These are phyloP conservation scores for Apolygus lucorum DNA, from an alignment of 1,140 invertebrate genomes.

Conservation along the genomic window DNA sequence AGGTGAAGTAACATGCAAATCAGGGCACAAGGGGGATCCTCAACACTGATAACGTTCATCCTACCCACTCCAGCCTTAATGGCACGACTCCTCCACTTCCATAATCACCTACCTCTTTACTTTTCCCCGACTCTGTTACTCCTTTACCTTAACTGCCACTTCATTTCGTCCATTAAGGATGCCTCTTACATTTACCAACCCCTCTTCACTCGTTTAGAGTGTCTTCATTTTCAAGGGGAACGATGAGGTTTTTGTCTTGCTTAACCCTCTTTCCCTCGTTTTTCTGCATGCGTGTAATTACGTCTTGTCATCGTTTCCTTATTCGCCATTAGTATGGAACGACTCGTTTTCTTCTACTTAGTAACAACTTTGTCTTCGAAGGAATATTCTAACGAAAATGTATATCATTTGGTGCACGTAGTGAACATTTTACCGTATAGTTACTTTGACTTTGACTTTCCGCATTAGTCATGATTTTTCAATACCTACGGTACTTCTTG, in stretches of 20 bases:
- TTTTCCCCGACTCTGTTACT: not conserved
- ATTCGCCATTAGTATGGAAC: no score
- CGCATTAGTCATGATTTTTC: no score
- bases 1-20: not conserved
- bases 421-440: no score
- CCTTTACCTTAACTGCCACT: not conserved
- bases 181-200: no score
- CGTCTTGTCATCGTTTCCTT: no score
- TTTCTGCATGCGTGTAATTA: no score
- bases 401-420: no score
- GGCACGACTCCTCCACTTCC: not conserved
- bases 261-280: not conserved
- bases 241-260: not conserved
- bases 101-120: not conserved
- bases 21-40: not conserved
- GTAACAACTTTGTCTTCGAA: no score
- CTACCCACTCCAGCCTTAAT: not conserved
- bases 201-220: not conserved
- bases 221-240: not conserved
- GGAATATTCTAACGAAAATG: no score
- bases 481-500: no score
- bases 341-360: no score
- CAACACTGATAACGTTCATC: not conserved
- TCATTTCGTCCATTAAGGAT: not conserved
- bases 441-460: no score